phyloP scores from a whole-genome alignment of 2,113 vertebrate genomes.

The Pogona vitticeps region DNA sequence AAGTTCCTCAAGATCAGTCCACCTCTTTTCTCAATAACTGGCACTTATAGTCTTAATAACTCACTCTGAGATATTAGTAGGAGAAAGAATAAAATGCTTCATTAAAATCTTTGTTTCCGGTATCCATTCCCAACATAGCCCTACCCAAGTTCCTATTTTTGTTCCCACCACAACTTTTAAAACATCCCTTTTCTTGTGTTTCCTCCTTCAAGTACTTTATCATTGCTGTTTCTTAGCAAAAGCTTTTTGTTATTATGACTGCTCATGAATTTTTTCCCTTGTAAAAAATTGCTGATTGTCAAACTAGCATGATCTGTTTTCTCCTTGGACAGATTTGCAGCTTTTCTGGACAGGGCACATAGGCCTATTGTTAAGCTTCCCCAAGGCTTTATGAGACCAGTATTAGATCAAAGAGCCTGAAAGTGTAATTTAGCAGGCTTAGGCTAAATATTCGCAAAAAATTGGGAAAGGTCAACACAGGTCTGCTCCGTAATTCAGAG shows the following conservation, averaged over 20 bases:
- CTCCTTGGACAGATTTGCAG: constrained; percentile 14
- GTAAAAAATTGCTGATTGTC: background rate
- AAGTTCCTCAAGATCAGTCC: too few relatives aligned
- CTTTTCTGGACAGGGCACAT: constrained; percentile 12
- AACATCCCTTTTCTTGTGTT: background rate
- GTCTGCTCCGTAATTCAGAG: background rate
- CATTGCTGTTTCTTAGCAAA: background rate
- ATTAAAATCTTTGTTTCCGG: too few relatives aligned
- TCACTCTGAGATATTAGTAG: too few relatives aligned
- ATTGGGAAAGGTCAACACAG: rapidly evolving
- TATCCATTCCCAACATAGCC: too few relatives aligned
- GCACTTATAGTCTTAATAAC: too few relatives aligned
- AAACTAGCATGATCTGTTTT: constrained; percentile 18
- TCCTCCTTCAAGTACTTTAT: background rate
- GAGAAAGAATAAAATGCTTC: too few relatives aligned
- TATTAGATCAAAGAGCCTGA: background rate
- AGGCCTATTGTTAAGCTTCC: background rate
- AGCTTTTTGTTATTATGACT: constrained; percentile 4
- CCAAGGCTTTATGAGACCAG: background rate
- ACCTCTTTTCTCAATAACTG: too few relatives aligned
- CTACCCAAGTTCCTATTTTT: background rate
- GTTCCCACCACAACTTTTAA: background rate
- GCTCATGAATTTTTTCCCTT: background rate
- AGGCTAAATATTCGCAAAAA: background rate
- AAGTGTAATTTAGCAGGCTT: background rate